A percentile compares a stretch with the other conserved stretches of the same genome.
phyloP scores from a whole-genome alignment of 2,797 vertebrate species.

The Melanotaenia pygmaea region DNA sequence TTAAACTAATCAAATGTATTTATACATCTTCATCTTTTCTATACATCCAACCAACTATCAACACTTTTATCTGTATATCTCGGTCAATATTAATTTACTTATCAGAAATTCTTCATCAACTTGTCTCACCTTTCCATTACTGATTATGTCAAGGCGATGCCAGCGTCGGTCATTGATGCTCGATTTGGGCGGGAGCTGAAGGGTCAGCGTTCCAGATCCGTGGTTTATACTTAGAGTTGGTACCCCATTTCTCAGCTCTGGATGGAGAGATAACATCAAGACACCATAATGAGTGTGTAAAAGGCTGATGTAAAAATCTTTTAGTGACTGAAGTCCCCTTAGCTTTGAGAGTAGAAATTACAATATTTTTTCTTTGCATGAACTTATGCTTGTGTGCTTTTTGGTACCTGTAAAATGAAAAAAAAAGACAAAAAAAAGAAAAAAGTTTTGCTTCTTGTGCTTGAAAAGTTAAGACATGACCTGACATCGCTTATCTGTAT shows the following conservation, averaged over 20 bases:
- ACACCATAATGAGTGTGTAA: neutral
- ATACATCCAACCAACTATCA: neutral
- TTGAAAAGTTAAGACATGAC: neutral
- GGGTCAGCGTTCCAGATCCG: constrained; percentile 86
- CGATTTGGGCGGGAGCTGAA: constrained; percentile 81
- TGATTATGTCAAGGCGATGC: constrained; percentile 88
- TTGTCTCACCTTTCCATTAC: constrained; percentile 85
- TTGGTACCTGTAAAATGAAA: neutral
- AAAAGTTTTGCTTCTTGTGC: neutral
- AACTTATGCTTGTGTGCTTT: neutral
- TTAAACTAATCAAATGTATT: neutral
- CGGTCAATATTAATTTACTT: neutral
- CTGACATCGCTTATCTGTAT: constrained; percentile 18
- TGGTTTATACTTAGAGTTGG: constrained; percentile 86
- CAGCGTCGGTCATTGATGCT: constrained; percentile 87
- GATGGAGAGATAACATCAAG: neutral
- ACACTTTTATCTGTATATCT: neutral
- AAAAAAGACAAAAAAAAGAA: neutral
- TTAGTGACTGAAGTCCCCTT: neutral
- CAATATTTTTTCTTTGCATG: neutral
- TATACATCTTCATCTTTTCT: neutral
- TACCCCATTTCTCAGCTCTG: constrained; percentile 87
- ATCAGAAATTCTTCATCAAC: neutral
- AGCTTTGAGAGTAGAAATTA: neutral
- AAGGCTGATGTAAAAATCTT: neutral